These are phyloP conservation scores for Paedocypris sp. DNA, from an alignment of 2,113 vertebrate species.

Conservation along the genomic window DNA sequence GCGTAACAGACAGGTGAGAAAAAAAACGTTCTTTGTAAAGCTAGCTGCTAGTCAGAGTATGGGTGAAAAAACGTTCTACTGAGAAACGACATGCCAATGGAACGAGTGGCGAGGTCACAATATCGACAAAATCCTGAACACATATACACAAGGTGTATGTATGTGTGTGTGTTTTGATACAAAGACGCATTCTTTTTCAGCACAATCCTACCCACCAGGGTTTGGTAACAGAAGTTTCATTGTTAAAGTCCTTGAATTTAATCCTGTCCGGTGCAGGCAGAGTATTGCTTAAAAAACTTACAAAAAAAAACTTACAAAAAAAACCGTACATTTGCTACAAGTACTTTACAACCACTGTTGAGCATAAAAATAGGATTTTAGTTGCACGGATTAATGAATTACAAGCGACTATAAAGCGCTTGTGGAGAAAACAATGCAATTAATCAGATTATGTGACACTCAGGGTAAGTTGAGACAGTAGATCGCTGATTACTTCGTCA, in stretches of 20 bases:
- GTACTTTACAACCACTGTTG: no score
- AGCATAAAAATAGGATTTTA: no score
- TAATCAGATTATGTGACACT: background rate
- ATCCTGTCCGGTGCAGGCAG: no score
- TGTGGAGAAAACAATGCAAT: background rate
- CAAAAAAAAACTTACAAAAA: no score
- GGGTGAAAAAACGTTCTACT: constrained; percentile 17
- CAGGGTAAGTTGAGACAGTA: background rate
- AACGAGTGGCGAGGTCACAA: background rate
- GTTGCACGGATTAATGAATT: no score
- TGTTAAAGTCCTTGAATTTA: no score
- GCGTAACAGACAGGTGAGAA: constrained; percentile 9
- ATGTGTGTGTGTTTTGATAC: background rate
- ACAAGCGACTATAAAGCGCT: no score
- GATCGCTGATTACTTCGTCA: constrained; percentile 8
- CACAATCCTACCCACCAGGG: background rate
- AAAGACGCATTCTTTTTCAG: no score
- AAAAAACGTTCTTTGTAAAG: background rate
- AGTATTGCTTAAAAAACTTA: no score
- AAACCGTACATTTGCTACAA: no score
- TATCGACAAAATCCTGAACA: background rate
- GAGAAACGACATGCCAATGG: background rate
- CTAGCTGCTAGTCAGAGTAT: background rate
- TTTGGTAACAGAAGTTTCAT: no score
- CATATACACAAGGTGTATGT: background rate